phyloP scores from a whole-genome alignment of 2,113 vertebrate species.

The Myotis brandtii region DNA sequence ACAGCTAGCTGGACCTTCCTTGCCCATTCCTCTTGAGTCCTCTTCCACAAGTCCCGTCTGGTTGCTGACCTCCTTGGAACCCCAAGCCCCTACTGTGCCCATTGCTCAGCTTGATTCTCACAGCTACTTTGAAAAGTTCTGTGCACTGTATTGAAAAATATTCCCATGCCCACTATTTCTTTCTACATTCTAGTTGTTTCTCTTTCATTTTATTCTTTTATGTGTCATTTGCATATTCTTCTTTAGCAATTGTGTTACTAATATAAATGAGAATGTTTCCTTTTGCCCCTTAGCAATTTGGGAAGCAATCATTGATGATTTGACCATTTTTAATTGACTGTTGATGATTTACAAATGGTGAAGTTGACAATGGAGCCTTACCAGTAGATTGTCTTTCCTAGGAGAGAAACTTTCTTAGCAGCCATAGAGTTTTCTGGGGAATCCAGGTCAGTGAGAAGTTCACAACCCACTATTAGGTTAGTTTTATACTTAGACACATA shows the following conservation, averaged over 20 bases:
- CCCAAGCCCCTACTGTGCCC: background rate
- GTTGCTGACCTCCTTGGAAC: background rate
- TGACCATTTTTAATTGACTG: background rate
- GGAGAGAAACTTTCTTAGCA: background rate
- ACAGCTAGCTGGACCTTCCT: background rate
- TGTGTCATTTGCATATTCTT: background rate
- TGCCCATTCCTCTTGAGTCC: background rate
- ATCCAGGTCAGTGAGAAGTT: background rate
- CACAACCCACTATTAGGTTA: background rate
- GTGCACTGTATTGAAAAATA: background rate
- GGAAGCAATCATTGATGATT: background rate
- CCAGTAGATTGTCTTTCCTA: background rate
- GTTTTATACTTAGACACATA: background rate
- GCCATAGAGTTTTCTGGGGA: slow-evolving; percentile 2
- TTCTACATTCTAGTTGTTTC: background rate
- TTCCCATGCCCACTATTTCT: background rate
- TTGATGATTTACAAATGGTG: background rate
- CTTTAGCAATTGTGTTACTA: background rate
- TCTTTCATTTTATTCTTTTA: background rate
- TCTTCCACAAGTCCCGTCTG: background rate
- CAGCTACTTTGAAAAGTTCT: background rate
- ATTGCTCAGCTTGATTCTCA: background rate
- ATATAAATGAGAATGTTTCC: background rate
- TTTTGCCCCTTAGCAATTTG: background rate
- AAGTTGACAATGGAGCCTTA: background rate